Conservation (phyloP, 2,113 vertebrate species). For the Catagonus wagneri region DNA sequence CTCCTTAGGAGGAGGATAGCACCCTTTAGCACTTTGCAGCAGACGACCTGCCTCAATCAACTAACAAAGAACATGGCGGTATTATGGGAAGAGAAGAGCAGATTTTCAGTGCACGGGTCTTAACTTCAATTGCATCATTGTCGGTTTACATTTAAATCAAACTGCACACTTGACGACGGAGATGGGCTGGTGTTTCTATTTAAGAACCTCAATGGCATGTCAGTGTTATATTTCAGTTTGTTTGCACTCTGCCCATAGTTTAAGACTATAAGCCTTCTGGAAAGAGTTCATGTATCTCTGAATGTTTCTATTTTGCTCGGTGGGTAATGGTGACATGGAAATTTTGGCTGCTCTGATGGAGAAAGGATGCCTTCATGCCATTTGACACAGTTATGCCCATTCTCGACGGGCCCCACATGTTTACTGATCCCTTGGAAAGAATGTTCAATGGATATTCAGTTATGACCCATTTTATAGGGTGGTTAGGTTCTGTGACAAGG, state of each 20-base stretch:
- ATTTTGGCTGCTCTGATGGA: slow-evolving; percentile 3
- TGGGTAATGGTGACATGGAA: slow-evolving; percentile 45
- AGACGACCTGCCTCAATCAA: background rate
- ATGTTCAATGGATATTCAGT: background rate
- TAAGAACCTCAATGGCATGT: slow-evolving; percentile 34
- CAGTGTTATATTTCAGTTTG: slow-evolving; percentile 26
- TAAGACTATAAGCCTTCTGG: slow-evolving; percentile 64
- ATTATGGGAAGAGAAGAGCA: background rate
- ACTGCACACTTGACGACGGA: background rate
- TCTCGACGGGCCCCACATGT: background rate
- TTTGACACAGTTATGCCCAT: slow-evolving; percentile 42
- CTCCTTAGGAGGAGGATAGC: background rate
- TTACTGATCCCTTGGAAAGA: slow-evolving; percentile 51
- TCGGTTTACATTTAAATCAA: background rate
- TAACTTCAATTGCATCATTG: background rate
- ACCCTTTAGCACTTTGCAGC: background rate
- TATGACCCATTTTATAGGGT: background rate
- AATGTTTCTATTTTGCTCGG: slow-evolving; percentile 64
- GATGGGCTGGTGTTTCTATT: slow-evolving; percentile 58
- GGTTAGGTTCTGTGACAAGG: background rate
- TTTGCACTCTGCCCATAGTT: slow-evolving; percentile 53
- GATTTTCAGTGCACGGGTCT: background rate
- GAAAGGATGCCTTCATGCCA: background rate
- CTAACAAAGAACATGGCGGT: fast-evolving
- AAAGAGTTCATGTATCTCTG: slow-evolving; percentile 39